Percentiles rank a stretch among this genome's conserved stretches.
phyloP scores from a whole-genome alignment of 1,140 invertebrate species.

The Contarinia nasturtii region DNA sequence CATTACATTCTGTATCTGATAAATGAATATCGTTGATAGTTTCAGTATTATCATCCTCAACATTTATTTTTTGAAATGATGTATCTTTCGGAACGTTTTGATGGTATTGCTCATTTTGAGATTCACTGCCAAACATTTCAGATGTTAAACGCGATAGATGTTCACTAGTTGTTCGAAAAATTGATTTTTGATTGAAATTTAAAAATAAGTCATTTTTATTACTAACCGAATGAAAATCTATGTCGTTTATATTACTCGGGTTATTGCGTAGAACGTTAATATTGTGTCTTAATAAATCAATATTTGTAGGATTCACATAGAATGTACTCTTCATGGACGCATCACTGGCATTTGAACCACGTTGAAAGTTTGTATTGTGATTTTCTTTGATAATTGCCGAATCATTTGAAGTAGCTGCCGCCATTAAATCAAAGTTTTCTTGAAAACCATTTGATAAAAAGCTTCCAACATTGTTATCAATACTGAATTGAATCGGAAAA shows the following conservation, averaged over 20 bases:
- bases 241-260: background rate
- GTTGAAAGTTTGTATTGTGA: background rate
- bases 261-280: background rate
- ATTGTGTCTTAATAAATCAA: conserved; percentile 1
- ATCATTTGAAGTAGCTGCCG: background rate
- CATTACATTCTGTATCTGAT: no score
- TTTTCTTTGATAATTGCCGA: background rate
- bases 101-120: background rate
- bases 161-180: background rate
- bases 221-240: background rate
- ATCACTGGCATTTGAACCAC: background rate
- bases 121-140: background rate
- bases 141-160: background rate
- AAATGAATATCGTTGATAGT: no score
- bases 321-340: background rate
- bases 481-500: conserved; percentile 24
- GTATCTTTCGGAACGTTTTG: background rate
- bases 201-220: background rate
- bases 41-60: no score
- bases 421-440: conserved; percentile 17
- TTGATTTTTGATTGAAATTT: background rate
- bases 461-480: background rate
- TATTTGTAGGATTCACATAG: conserved; percentile 2
- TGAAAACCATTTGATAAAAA: conserved; percentile 5
- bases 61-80: no score